Evolutionary conservation across 1,140 invertebrate genomes (phyloP), one percentile per base, ranked within the genome.

Genomic region (Orchesella cincta): DNA sequence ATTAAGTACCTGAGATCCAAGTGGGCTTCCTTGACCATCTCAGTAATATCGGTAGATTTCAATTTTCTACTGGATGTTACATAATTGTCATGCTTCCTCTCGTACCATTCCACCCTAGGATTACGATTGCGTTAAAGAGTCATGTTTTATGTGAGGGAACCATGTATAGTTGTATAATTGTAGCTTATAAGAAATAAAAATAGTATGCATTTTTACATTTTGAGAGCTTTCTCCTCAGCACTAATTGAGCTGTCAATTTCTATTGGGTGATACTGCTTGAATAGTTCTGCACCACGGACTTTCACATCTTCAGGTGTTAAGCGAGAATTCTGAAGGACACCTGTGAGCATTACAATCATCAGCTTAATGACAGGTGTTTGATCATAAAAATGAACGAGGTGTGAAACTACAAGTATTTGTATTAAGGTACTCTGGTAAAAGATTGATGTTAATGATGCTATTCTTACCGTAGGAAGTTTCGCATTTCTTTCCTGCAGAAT

Each of bases 401-500:
- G n/a, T n/a, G n/a, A n/a, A n/a, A n/a, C n/a, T n/a, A n/a, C n/a
- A n/a, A n/a, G n/a, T n/a, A n/a, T n/a, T n/a, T n/a, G n/a, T n/a
- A n/a, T n/a, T n/a, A n/a, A n/a, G n/a, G n/a, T n/a, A n/a, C n/a
- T n/a, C n/a, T n/a, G n/a, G n/a, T n/a, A n/a, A n/a, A n/a, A n/a
- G n/a, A n/a, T n/a, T n/a, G n/a, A n/a, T n/a, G n/a, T n/a, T n/a
- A n/a, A n/a, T 23, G n/a, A 12, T 57, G 54, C 5, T n/a, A 8
- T 23, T 5, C 8, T 57, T 86, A 91, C 92, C 89, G 87, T 92
- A 92, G 84, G 91, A 91, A 51, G 92, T 91, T 16, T 88, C 85
- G 73, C 92, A 91, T 34, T 85, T 84, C 62, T 87, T 87, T 0
- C 92, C 92, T 85, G 91, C 88, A 64, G 90, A 88, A 81, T 90